Evolutionary conservation across 2,113 vertebrate genomes (phyloP).

Genomic region (Paedocypris sp.): DNA sequence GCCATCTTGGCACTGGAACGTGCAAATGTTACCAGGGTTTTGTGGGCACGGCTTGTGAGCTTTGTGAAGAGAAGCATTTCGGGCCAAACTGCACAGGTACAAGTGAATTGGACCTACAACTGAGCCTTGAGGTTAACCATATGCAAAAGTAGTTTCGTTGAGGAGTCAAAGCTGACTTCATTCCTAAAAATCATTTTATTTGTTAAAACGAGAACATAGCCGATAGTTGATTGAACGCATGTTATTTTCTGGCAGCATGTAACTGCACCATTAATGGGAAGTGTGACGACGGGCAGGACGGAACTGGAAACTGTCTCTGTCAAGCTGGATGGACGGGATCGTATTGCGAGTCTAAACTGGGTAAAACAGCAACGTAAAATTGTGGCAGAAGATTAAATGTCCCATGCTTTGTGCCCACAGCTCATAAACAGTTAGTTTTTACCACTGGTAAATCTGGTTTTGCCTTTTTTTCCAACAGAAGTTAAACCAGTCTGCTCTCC

Average conservation of each 20-base stretch:
- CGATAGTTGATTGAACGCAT: too few species aligned
- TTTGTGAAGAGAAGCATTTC: conserved; percentile 58
- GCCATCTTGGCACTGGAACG: conserved; percentile 53
- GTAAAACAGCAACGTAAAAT: conserved; percentile 45
- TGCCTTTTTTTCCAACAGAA: conserved; percentile 21
- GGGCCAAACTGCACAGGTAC: conserved; percentile 80
- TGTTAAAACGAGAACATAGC: too few species aligned
- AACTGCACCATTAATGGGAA: conserved; percentile 53
- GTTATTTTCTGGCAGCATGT: conserved; percentile 54
- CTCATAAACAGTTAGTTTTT: too few species aligned
- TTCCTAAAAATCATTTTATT: too few species aligned
- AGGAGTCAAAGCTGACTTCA: too few species aligned
- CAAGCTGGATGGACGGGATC: conserved; percentile 66
- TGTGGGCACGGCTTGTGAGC: conserved; percentile 70
- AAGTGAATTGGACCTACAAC: not conserved
- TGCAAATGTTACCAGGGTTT: conserved; percentile 70
- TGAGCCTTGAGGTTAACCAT: too few species aligned
- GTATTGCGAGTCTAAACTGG: conserved; percentile 58
- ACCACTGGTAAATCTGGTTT: not conserved
- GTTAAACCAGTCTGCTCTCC: conserved; percentile 61
- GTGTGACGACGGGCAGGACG: conserved; percentile 66
- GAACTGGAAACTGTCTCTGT: conserved; percentile 74
- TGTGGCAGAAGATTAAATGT: not conserved
- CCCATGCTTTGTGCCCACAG: too few species aligned
- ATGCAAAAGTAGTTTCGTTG: too few species aligned